phyloP scores from a whole-genome alignment of 2,888 invertebrate species.

The Gortyna flavago region DNA sequence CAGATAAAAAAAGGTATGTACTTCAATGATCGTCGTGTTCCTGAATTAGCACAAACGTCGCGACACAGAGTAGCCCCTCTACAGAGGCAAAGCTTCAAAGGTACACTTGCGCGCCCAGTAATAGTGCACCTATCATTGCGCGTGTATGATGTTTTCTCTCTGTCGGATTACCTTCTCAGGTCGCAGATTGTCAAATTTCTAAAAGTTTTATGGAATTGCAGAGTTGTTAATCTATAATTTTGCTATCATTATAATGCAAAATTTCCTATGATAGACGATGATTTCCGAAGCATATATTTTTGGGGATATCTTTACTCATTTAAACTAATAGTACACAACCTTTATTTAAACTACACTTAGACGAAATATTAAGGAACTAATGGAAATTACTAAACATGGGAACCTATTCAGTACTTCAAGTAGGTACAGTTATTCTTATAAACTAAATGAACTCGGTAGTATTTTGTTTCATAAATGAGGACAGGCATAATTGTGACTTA shows the following conservation, averaged over 20 bases:
- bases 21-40: background rate
- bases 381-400: constrained; percentile 33
- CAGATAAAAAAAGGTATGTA: background rate
- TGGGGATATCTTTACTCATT: constrained; percentile 23
- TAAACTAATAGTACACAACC: constrained; percentile 62
- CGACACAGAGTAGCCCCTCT: background rate
- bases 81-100: background rate
- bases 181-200: background rate
- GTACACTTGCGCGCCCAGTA: background rate
- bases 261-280: background rate
- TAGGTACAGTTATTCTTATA: constrained; percentile 19
- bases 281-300: constrained; percentile 2
- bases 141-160: background rate
- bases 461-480: constrained; percentile 28
- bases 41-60: background rate
- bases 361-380: constrained; percentile 50
- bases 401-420: constrained; percentile 34
- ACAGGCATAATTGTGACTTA: constrained; percentile 26
- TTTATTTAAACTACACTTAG: constrained; percentile 61
- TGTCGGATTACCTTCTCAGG: background rate
- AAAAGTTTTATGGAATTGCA: background rate
- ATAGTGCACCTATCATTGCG: background rate
- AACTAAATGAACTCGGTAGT: constrained; percentile 43
- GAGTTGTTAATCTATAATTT: background rate
- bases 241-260: background rate